A percentile compares a stretch with the other conserved stretches of the same genome.
Conservation (phyloP, 1,140 invertebrate species). For the Drosophila sp. region DNA sequence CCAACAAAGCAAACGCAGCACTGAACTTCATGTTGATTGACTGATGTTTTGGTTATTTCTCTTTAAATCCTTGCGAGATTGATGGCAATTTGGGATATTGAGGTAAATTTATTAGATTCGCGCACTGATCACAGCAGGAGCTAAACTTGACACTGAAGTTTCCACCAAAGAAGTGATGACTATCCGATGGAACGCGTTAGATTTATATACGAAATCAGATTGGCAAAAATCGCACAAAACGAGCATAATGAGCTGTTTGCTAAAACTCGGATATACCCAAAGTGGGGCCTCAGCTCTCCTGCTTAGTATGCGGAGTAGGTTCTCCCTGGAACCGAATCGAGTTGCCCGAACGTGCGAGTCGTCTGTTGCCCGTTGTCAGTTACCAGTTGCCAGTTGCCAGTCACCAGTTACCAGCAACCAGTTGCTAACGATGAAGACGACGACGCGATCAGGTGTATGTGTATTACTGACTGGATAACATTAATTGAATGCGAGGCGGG, state of each 20-base stretch:
- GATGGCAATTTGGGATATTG: background rate
- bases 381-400: background rate
- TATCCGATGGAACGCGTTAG: constrained; percentile 75
- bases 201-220: constrained; percentile 80
- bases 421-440: background rate
- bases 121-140: constrained; percentile 82
- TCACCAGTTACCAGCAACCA: background rate
- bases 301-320: constrained; percentile 64
- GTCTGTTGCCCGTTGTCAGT: constrained; percentile 46
- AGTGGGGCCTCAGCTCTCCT: constrained; percentile 50
- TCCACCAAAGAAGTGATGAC: constrained; percentile 85
- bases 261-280: constrained; percentile 79
- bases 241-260: constrained; percentile 70
- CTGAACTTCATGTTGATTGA: constrained; percentile 71
- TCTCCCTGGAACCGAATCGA: constrained; percentile 25
- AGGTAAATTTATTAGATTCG: constrained; percentile 31
- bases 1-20: constrained; percentile 68
- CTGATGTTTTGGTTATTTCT: constrained; percentile 6
- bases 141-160: constrained; percentile 84
- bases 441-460: constrained; percentile 14
- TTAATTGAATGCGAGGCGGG: constrained; percentile 28
- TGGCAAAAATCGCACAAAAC: constrained; percentile 58
- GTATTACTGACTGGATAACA: constrained; percentile 5
- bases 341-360: constrained; percentile 62
- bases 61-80: constrained; percentile 30